Conservation (phyloP, 2,888 invertebrate species). For the Gisinianus flammeolus region DNA sequence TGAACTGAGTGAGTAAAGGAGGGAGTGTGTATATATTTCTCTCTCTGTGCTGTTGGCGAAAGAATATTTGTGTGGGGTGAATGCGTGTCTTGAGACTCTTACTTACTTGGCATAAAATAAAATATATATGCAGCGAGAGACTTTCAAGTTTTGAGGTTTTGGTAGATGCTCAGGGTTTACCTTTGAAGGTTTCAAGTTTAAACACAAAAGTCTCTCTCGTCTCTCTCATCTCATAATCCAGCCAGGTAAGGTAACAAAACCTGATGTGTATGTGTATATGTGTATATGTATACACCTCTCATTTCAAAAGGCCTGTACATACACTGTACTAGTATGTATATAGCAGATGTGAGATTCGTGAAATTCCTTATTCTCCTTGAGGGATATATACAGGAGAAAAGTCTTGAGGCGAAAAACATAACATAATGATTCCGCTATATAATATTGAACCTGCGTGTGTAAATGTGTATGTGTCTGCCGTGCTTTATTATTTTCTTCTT, state of each 20-base stretch:
- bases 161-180: no score
- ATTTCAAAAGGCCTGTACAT: no score
- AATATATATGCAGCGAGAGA: no score
- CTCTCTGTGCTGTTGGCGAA: neutral
- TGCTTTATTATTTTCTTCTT: neutral
- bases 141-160: no score
- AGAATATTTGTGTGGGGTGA: neutral
- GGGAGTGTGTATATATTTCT: slow-evolving; percentile 19
- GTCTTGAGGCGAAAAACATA: slow-evolving; percentile 30
- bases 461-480: neutral
- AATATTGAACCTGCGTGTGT: neutral
- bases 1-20: slow-evolving; percentile 24
- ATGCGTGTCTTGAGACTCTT: neutral
- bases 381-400: slow-evolving; percentile 5
- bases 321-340: no score
- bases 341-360: no score
- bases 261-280: no score
- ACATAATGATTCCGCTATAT: neutral
- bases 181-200: no score
- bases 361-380: neutral
- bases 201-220: neutral
- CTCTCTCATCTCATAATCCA: neutral
- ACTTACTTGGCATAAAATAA: neutral
- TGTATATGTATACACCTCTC: no score
- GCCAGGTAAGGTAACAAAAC: no score